Conservation (phyloP, 2,113 vertebrate species). For the Protobothrops flavoviridis region DNA sequence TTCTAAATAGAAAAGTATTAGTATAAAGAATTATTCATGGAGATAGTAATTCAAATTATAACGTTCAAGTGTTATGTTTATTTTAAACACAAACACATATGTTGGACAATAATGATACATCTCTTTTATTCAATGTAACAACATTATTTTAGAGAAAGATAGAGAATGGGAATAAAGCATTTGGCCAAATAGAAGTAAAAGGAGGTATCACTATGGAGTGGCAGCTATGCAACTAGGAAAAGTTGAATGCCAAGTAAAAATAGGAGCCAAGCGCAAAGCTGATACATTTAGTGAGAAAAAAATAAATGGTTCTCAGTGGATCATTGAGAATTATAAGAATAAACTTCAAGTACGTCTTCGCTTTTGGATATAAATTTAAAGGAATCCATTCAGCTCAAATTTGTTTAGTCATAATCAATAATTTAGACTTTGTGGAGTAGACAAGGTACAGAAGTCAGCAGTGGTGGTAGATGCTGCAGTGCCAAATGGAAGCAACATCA, state of each 20-base stretch:
- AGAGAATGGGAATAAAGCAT: not conserved
- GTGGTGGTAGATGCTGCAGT: not conserved
- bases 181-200: not conserved
- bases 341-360: not conserved
- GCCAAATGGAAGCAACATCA: not conserved
- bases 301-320: not conserved
- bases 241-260: not conserved
- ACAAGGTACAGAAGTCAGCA: not conserved
- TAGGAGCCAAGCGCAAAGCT: not conserved
- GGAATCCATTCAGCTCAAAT: not conserved
- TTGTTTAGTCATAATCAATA: not conserved
- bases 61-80: not conserved
- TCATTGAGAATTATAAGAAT: not conserved
- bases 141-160: not conserved
- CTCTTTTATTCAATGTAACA: not conserved
- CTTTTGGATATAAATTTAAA: not conserved
- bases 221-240: not conserved
- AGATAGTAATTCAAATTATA: not conserved
- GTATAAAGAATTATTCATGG: not conserved
- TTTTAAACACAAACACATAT: not conserved
- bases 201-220: not conserved
- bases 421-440: not conserved
- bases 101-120: not conserved
- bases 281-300: not conserved
- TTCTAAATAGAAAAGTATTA: not conserved